These are phyloP conservation scores for Ceyx melanurus DNA, from an alignment of 2,113 vertebrate species.

Conservation along the genomic window DNA sequence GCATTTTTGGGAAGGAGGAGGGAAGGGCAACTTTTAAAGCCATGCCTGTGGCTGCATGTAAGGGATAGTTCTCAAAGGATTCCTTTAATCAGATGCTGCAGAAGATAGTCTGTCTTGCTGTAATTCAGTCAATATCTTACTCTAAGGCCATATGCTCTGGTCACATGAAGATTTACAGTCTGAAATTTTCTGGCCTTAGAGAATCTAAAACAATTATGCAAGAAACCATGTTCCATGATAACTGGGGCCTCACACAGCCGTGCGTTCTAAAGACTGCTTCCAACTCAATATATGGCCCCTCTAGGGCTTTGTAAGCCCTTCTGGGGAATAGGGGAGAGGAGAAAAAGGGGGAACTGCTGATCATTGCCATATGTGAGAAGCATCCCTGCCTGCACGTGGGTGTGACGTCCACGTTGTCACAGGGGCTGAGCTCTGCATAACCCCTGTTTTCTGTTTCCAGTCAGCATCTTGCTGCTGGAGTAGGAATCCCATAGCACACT, in stretches of 20 bases:
- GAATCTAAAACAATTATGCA: conserved; percentile 38
- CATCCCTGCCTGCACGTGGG: neutral
- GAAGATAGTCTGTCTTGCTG: neutral
- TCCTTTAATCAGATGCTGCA: conserved; percentile 23
- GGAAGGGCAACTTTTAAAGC: neutral
- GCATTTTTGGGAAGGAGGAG: neutral
- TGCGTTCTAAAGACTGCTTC: conserved; percentile 3
- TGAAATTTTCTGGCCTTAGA: neutral
- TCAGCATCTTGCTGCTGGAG: conserved; percentile 46
- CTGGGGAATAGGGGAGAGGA: neutral
- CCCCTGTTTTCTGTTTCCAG: conserved; percentile 69
- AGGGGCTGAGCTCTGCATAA: conserved; percentile 12
- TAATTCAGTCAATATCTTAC: conserved; percentile 11
- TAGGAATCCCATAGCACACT: conserved; percentile 45
- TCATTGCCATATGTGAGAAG: conserved; percentile 17
- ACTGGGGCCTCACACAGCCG: neutral
- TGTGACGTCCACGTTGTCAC: conserved; percentile 60
- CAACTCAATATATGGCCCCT: neutral
- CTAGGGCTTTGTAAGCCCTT: conserved; percentile 4
- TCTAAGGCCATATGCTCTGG: conserved; percentile 10
- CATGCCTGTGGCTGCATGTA: neutral
- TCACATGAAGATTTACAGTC: conserved; percentile 1
- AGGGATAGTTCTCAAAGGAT: neutral
- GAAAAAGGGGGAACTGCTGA: conserved; percentile 14
- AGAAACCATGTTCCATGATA: conserved; percentile 24